Evolutionary conservation across 2,888 invertebrate species (phyloP), one percentile per base, ranked within the genome.

Genomic region (Drosophila pseudotalamancana): DNA sequence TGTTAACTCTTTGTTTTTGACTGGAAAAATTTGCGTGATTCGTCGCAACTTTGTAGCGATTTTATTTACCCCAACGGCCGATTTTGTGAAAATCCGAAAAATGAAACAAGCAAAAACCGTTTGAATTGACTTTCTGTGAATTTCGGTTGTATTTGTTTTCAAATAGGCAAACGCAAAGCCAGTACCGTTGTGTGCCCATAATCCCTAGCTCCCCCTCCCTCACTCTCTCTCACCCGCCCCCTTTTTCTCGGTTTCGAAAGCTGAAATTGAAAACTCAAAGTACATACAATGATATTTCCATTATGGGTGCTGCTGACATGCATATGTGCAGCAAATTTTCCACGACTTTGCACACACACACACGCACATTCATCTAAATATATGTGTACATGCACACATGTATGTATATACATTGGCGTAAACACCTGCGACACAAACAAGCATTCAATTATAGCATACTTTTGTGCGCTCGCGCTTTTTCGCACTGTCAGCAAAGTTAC

Each of bases 361-460:
- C 48, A 46, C 6, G 48, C 16, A 53, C 35, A 43, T 16, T 51
- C 18, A 31, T 11, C 19, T 18, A 14, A 40, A 37, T 37, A 46
- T 16, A 31, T 37, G 46, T 16, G 21, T 43, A 27, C 12, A 23
- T 35, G 31, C n/a, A 19, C 9, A 25, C 39, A 16, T 12, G 25
- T 9, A 43, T 32, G 31, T 27, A 40, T 34, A 48, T n/a, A 40
- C 35, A 42, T 23, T 19, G 29, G 49, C 40, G 53, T 54, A 61
- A 56, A 56, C 68, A 64, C 68, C 73, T 73, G 71, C 62, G 42
- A 39, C 25, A 71, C 77, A 65, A 66, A 72, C 85, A 81, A 85
- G 85, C 79, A 85, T 81, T 81, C 85, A 85, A 81, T 81, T 81
- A 81, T 77, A 79, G 69, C 85, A 82, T 77, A 85, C 85, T 85